Conservation (phyloP, 2,797 vertebrate genomes). For the Sebastes vulpes region DNA sequence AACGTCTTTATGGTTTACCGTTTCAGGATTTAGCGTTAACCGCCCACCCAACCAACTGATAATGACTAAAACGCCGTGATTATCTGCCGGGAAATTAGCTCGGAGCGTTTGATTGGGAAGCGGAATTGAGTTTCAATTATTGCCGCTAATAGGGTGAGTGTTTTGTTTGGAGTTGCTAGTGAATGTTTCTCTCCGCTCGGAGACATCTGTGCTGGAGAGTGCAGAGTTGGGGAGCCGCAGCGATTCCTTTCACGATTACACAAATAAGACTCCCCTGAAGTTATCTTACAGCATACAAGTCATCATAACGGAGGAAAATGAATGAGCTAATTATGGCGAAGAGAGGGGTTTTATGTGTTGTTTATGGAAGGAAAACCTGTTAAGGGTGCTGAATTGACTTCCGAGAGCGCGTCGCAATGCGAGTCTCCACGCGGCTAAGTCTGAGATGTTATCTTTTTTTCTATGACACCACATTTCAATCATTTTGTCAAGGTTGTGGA, state of each 20-base stretch:
- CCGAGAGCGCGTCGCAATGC: background rate
- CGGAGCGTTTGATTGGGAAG: constrained; percentile 55
- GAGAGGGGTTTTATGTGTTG: constrained; percentile 1
- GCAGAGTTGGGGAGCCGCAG: constrained; percentile 21
- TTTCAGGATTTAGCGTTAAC: constrained; percentile 27
- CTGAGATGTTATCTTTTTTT: constrained; percentile 60
- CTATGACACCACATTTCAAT: constrained; percentile 67
- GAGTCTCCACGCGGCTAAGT: constrained; percentile 12
- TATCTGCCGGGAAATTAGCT: constrained; percentile 53
- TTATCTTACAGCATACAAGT: constrained; percentile 37
- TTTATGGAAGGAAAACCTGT: constrained; percentile 38
- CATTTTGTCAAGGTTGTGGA: constrained; percentile 72
- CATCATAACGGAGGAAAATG: constrained; percentile 55
- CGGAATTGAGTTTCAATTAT: constrained; percentile 71
- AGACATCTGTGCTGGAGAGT: constrained; percentile 52
- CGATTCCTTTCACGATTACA: constrained; percentile 54
- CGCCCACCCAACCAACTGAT: background rate
- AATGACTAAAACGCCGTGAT: constrained; percentile 40
- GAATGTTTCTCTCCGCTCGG: constrained; percentile 50
- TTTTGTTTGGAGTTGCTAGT: constrained; percentile 65
- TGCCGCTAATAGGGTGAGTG: constrained; percentile 60
- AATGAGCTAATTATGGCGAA: constrained; percentile 53
- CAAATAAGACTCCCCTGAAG: constrained; percentile 63
- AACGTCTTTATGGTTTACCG: constrained; percentile 11
- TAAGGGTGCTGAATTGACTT: constrained; percentile 31